Evolutionary conservation across 2,797 vertebrate species (phyloP).

Genomic region (Emydoidea blandingii): DNA sequence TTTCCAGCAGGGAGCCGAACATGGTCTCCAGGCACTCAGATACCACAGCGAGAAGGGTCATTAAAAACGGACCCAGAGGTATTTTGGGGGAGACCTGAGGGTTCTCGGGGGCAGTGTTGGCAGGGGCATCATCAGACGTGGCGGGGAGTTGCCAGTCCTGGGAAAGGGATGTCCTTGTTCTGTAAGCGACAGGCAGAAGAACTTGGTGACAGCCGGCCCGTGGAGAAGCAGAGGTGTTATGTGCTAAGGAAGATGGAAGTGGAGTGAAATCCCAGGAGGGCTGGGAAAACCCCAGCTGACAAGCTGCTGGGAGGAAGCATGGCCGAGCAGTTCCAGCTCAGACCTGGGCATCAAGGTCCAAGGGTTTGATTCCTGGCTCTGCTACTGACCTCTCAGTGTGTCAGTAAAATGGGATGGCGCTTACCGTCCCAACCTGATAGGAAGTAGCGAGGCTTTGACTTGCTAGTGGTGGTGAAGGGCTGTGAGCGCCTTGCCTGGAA

Average conservation of each 20-base stretch:
- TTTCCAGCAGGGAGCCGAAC: neutral
- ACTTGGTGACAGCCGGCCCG: too few relatives aligned
- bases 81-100: neutral
- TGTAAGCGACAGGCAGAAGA: neutral
- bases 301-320: neutral
- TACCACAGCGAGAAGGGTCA: neutral
- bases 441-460: neutral
- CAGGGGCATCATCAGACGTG: too few relatives aligned
- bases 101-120: neutral
- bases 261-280: neutral
- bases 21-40: neutral
- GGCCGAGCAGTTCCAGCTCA: neutral
- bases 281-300: neutral
- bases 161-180: neutral
- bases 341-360: neutral
- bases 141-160: too few relatives aligned
- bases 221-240: neutral
- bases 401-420: neutral
- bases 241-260: neutral
- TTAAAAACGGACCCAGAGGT: neutral
- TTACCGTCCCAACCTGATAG: accelerated
- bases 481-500: neutral
- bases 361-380: neutral
- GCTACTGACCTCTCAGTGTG: neutral
- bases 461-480: neutral